Evolutionary conservation across 2,888 invertebrate species (phyloP), one percentile per base, ranked within the genome.

Genomic region (Drosophila cyrtoloma): DNA sequence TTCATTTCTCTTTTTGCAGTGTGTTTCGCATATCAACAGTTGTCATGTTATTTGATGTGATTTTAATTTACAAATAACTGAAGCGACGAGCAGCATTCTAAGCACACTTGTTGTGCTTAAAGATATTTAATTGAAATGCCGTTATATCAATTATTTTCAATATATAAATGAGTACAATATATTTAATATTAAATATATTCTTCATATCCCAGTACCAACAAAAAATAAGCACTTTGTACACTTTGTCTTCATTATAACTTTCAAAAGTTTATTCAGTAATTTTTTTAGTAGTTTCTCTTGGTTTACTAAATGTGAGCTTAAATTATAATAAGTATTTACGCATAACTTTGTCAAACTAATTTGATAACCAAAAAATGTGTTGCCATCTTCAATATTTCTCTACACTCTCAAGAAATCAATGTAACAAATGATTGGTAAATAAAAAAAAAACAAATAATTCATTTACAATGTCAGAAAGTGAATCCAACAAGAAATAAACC

Each of bases 241-340:
- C 5, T 37, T 76, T 66, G 67, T 74, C 67, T 86, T 84, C 82
- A 83, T 83, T 84, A 83, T 77, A 85, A 85, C 84, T 84, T 84
- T 86, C 58, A 73, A 82, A 82, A 81, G 79, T 84, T 84, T 84
- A 85, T 85, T 85, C 76, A 86, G 53, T 85, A 81, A 79, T 68
- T 84, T 72, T 85, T 85, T 75, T 81, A 75, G 71, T 88, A 77
- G 73, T 69, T 75, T 79, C 77, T 78, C 53, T 77, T 88, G 71
- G 62, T 74, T 81, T 76, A 77, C 79, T 88, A 82, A 82, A 82
- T 75, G 75, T 76, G 81, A 81, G 71, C 81, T 85, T 88, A 81
- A 72, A 70, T 62, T 81, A 82, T 71, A 74, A 53, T 80, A 84
- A 83, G 79, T 77, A 73, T 81, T n/a, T 57, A 71, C 58, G 67